Conservation (phyloP, 2,888 invertebrate genomes). For the Torymus aiolomorphi region DNA sequence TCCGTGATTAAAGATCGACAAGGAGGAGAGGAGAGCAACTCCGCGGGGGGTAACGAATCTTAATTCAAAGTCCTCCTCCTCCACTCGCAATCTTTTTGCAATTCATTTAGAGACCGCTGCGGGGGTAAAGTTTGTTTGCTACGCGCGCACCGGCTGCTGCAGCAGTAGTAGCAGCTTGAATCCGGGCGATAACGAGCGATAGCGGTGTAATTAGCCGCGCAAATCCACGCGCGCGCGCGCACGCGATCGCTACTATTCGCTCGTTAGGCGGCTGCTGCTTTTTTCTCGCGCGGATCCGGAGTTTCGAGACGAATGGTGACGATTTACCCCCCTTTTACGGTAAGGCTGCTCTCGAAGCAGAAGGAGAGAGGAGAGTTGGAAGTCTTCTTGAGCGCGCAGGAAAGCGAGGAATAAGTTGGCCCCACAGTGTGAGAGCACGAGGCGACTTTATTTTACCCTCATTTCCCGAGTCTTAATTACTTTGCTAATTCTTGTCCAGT, state of each 20-base stretch:
- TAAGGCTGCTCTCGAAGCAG: neutral
- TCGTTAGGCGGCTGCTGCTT: conserved; percentile 34
- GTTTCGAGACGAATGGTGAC: neutral
- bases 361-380: neutral
- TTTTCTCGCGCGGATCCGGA: conserved; percentile 29
- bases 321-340: conserved; percentile 26
- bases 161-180: conserved; percentile 9
- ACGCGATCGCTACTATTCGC: neutral
- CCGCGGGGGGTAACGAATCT: conserved; percentile 24
- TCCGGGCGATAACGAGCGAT: conserved; percentile 47
- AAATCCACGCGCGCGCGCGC: conserved; percentile 20
- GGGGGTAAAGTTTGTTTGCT: conserved; percentile 26
- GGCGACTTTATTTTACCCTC: conserved; percentile 69
- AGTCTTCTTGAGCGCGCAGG: conserved; percentile 11
- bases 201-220: conserved; percentile 41
- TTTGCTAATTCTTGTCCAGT: conserved; percentile 72
- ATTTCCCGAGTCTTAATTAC: conserved; percentile 73
- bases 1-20: conserved; percentile 34
- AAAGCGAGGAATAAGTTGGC: conserved; percentile 65
- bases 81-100: conserved; percentile 18
- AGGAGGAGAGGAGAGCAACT: neutral
- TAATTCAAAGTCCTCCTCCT: conserved; percentile 17
- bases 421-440: conserved; percentile 64
- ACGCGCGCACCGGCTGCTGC: neutral
- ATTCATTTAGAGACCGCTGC: conserved; percentile 8